Evolutionary conservation across 2,888 invertebrate genomes (phyloP).

Genomic region (Lymantria monacha): DNA sequence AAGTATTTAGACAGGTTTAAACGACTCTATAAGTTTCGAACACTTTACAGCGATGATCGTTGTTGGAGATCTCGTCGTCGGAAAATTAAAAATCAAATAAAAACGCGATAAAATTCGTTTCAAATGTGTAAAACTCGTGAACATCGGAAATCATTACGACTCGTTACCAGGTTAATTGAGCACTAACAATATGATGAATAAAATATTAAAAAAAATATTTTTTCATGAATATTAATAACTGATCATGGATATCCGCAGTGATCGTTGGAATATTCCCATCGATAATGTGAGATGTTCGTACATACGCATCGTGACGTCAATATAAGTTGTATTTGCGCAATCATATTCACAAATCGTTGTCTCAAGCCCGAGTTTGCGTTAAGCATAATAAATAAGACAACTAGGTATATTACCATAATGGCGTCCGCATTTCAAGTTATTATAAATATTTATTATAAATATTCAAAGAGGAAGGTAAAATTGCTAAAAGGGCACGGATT

Average conservation of each 20-base stretch:
- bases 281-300: not conserved
- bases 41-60: no score
- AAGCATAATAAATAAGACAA: not conserved
- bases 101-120: no score
- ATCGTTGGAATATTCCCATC: not conserved
- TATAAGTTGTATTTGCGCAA: not conserved
- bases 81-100: no score
- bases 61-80: no score
- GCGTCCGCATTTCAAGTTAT: not conserved
- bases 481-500: no score
- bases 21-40: no score
- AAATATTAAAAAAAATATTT: no score
- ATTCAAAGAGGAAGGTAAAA: not conserved
- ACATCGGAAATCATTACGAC: no score
- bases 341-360: not conserved
- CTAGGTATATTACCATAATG: not conserved
- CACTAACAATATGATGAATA: no score
- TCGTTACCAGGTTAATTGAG: no score
- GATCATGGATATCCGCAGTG: not conserved
- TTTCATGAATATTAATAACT: slow-evolving; percentile 1
- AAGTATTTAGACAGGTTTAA: no score
- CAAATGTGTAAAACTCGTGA: no score
- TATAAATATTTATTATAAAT: not conserved
- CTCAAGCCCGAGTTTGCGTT: not conserved
- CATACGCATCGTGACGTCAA: not conserved